Conservation (phyloP, 2,797 vertebrate species). For the Pipistrellus nathusii region DNA sequence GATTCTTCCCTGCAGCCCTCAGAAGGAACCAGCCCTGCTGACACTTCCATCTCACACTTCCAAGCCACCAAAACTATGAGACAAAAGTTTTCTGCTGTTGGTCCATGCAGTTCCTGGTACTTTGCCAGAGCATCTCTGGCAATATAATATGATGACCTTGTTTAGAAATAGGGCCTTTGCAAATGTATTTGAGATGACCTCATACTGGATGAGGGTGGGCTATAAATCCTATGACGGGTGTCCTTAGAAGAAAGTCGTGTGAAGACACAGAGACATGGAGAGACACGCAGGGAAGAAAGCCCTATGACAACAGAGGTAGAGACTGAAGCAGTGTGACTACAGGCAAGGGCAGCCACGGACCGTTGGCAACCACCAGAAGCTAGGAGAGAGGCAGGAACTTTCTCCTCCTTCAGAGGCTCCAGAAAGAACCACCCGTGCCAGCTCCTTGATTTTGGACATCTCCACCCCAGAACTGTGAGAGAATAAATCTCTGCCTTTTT, state of each 20-base stretch:
- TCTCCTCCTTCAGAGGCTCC: neutral
- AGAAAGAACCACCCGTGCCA: neutral
- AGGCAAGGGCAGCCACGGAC: neutral
- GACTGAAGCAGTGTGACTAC: neutral
- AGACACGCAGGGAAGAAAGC: neutral
- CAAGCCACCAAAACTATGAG: neutral
- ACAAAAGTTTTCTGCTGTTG: neutral
- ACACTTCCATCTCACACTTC: neutral
- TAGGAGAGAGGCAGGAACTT: neutral
- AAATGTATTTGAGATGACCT: constrained; percentile 12
- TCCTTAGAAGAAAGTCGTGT: neutral
- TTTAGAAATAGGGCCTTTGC: neutral
- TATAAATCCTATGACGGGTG: neutral
- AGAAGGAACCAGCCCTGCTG: neutral
- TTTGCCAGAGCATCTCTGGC: neutral
- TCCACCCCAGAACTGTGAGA: neutral
- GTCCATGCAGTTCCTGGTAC: too few species aligned
- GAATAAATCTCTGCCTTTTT: neutral
- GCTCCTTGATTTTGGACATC: neutral
- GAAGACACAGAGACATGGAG: neutral
- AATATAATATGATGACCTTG: neutral
- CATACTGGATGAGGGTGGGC: neutral
- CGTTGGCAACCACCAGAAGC: neutral
- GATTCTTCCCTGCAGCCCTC: neutral
- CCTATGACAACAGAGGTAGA: neutral